phyloP scores from a whole-genome alignment of 64 coral and sea anemone species.

The Acropora yongei region DNA sequence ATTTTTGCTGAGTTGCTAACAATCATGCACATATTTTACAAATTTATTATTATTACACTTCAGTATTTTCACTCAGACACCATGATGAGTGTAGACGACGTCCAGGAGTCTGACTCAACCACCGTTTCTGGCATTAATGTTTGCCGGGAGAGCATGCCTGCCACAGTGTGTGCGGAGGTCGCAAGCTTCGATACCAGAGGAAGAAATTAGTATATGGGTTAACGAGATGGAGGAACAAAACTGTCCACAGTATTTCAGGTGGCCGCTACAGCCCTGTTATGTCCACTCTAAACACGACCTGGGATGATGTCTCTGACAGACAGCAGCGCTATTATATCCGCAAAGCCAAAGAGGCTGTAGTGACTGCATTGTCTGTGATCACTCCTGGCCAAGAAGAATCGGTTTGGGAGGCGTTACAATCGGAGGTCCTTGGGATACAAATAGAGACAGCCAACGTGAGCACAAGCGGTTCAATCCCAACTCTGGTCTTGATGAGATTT shows the following conservation, averaged over 20 bases:
- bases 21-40: too few species aligned
- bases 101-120: too few species aligned
- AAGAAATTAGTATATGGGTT: too few species aligned
- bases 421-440: background rate
- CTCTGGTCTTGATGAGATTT: background rate
- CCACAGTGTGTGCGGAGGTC: too few species aligned
- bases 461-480: constrained; percentile 36
- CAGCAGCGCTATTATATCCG: constrained; percentile 55
- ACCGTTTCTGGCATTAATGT: too few species aligned
- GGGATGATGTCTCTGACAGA: constrained; percentile 26
- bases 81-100: too few species aligned
- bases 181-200: too few species aligned
- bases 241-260: constrained; percentile 13
- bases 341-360: constrained; percentile 40
- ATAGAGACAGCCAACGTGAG: constrained; percentile 14
- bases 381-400: constrained; percentile 31
- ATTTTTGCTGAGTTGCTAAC: too few species aligned
- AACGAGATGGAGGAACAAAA: too few species aligned
- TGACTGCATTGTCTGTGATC: constrained; percentile 24
- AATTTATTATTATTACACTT: too few species aligned
- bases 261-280: constrained; percentile 57
- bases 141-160: too few species aligned
- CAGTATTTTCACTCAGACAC: too few species aligned
- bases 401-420: constrained; percentile 20
- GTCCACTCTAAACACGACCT: constrained; percentile 46